phyloP scores from a whole-genome alignment of 2,797 vertebrate species.

The Sebastes matsubarae region DNA sequence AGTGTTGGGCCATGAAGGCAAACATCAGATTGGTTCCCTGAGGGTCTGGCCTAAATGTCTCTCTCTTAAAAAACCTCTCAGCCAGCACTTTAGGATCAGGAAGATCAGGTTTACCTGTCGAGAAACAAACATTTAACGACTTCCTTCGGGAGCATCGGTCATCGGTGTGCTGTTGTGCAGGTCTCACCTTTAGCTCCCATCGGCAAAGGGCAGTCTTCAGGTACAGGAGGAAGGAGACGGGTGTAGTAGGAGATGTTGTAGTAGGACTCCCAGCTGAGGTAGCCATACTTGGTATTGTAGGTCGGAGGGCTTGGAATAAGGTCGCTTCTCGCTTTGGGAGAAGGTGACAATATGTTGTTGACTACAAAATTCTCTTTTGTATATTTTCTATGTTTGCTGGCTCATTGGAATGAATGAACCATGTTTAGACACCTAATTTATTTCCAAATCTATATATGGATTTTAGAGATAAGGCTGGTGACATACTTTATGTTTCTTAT shows the following conservation, averaged over 20 bases:
- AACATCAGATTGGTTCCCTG: slow-evolving; percentile 94
- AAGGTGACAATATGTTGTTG: neutral
- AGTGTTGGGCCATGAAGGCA: slow-evolving; percentile 97
- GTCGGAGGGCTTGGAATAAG: slow-evolving; percentile 95
- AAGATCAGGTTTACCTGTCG: slow-evolving; percentile 86
- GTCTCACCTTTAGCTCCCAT: slow-evolving; percentile 92
- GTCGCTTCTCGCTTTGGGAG: slow-evolving; percentile 84
- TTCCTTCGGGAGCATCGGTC: neutral
- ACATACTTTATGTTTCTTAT: neutral
- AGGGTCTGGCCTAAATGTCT: slow-evolving; percentile 87
- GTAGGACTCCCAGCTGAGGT: slow-evolving; percentile 94
- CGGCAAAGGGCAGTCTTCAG: slow-evolving; percentile 88
- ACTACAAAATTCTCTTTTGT: neutral
- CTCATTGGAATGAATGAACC: neutral
- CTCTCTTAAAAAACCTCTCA: slow-evolving; percentile 85
- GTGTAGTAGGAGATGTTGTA: slow-evolving; percentile 92
- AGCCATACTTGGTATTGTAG: slow-evolving; percentile 90
- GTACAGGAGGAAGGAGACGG: slow-evolving; percentile 90
- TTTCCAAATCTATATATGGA: neutral
- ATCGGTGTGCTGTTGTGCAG: neutral
- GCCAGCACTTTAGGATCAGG: slow-evolving; percentile 85
- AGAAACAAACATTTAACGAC: neutral
- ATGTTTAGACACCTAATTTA: neutral
- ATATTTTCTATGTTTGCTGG: neutral
- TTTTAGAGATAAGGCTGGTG: neutral